Base-by-base conservation (phyloP, 2,888 invertebrate species). In the Eustalomyia histrio region DNA sequence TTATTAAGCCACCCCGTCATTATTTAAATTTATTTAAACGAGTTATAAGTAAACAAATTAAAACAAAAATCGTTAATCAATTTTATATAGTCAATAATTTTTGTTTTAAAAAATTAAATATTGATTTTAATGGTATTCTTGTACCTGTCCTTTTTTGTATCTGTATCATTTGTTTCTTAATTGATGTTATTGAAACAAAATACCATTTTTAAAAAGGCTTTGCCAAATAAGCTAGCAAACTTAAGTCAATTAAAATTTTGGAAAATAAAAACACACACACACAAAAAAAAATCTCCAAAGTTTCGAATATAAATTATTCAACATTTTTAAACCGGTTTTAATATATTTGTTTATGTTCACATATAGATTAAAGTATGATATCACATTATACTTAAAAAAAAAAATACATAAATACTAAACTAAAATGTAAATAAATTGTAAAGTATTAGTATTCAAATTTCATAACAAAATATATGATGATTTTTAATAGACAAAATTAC, bases 381-480 rank as follows among this genome's bases (percentile, higher is more conserved):
- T 60, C 55, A 82, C 73, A 75, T 73, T 76, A 83, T 58, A 78
- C 67, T 29, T 29, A 79, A 76, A 82, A 75, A 76, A 84, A 80
- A 76, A 67, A 83, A 83, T 83, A 83, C 78, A 76, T 61, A 76
- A 60, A 64, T 35, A 16, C 33, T 35, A 50, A 21, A 16, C 14
- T 17, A 16, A 24, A 35, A 60, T 29, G 12, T 14, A 33, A 33
- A 63, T 47, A 65, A 81, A 73, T 33, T 58, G 24, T 39, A 61
- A 61, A 53, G 33, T 35, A 52, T 52, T 71, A 24, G 18, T 9
- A 53, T 21, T 33, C 39, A 60, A 58, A 33, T 33, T 61, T 17
- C 58, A 17, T 57, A 61, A 58, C 50, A 71, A 71, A 64, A 64
- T 14, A 50, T 17, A 64, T 43, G 39, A 58, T 69, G 43, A 57